Percentiles rank a stretch among this genome's conserved stretches.
phyloP scores from a whole-genome alignment of 2,888 invertebrate genomes.

The Apamea anceps region DNA sequence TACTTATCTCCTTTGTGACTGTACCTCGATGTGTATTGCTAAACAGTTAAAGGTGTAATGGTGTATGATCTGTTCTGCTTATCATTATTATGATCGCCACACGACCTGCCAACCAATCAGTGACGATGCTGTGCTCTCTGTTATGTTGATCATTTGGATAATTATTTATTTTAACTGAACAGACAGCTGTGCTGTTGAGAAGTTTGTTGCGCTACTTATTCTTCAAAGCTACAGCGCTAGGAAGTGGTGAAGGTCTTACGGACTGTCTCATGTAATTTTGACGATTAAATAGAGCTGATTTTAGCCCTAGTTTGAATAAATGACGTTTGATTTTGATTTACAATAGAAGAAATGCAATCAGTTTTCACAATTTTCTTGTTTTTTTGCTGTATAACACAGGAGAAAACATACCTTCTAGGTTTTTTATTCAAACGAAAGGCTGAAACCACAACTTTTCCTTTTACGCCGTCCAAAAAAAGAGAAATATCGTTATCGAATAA shows the following conservation, averaged over 20 bases:
- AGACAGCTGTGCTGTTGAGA: not conserved
- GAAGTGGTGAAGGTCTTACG: not conserved
- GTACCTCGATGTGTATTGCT: too few species aligned
- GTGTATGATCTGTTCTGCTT: not conserved
- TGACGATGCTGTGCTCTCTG: not conserved
- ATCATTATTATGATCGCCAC: not conserved
- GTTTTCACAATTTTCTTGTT: not conserved
- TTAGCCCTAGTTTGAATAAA: not conserved
- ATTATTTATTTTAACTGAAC: not conserved
- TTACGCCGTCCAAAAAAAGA: constrained; percentile 48
- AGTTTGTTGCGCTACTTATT: not conserved
- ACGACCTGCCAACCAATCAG: not conserved
- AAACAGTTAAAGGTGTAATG: too few species aligned
- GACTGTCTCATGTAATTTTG: not conserved
- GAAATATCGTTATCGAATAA: constrained; percentile 62
- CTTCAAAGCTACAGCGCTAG: not conserved
- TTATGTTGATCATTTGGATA: not conserved
- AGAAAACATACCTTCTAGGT: constrained; percentile 1
- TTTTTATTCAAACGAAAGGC: constrained; percentile 24
- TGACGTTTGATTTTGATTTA: not conserved
- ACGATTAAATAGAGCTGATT: not conserved
- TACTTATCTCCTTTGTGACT: too few species aligned
- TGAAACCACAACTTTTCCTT: constrained; percentile 50
- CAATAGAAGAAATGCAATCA: not conserved
- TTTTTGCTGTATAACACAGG: not conserved